Evolutionary conservation across 1,140 invertebrate species (phyloP), one percentile per base, ranked within the genome.

Genomic region (Eubasilissa regina): DNA sequence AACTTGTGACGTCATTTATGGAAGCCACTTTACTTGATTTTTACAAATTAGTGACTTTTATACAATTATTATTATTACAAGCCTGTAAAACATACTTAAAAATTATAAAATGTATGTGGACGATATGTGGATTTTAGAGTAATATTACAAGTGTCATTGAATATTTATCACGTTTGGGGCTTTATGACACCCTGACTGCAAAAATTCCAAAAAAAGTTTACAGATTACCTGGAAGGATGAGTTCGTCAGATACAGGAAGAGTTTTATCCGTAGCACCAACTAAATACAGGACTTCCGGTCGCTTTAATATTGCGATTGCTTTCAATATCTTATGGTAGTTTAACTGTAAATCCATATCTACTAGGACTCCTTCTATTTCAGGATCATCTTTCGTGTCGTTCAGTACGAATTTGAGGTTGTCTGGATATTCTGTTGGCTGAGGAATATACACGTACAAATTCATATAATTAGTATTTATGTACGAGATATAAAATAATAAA

Each of bases 261-360:
- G 82, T 10, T 10, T 77, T 84, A 79, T 88, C 87, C 6, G 84
- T 84, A 47, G 85, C 86, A 15, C 86, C 86, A 4, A 53, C 68
- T 8, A 87, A 80, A 4, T 86, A 77, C 35, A 84, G 58, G 35
- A 86, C 86, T 45, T 85, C 85, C 4, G 85, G 84, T 13, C 79
- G 48, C 7, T 74, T 73, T 79, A 81, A 51, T 85, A 80, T 43
- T 84, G 85, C 0, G 81, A 56, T 78, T 85, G 85, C 87, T 10
- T 84, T 84, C 51, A 84, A 60, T 35, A 88, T 6, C 62, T 87
- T 87, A 0, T 80, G 15, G 13, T 83, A 83, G 11, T 58, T 85
- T 4, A 86, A 35, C 68, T 87, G 86, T 13, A 85, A 84, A 78
- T 88, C 87, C 43, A 85, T 80, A 83, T 88, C 87, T 35, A 87